phyloP scores from a whole-genome alignment of 2,113 vertebrate species.

The Bostrychus sinensis region DNA sequence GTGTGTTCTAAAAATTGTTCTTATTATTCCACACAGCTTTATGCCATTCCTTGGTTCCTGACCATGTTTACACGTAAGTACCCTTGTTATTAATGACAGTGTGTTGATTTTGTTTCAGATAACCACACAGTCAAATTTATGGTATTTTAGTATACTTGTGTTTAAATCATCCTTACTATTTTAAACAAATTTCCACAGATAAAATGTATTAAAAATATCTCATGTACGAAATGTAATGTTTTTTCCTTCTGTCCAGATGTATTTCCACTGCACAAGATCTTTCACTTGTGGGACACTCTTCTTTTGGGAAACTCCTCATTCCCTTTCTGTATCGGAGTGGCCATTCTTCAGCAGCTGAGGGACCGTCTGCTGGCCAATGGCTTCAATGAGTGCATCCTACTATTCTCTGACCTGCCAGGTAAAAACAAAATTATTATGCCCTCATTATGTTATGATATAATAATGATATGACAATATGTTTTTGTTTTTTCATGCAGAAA shows the following conservation, averaged over 20 bases:
- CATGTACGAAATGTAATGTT: too few species aligned
- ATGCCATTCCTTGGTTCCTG: constrained; percentile 12
- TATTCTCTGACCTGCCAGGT: constrained; percentile 99
- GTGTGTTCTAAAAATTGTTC: too few species aligned
- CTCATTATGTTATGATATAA: not conserved
- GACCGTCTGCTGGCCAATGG: constrained; percentile 95
- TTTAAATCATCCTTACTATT: too few species aligned
- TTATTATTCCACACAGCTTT: not conserved
- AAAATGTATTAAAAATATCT: too few species aligned
- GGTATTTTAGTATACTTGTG: too few species aligned
- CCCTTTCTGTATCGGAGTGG: constrained; percentile 96
- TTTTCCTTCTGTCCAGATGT: constrained; percentile 83
- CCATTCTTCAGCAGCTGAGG: constrained; percentile 94
- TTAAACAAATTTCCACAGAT: too few species aligned
- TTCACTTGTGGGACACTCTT: constrained; percentile 97
- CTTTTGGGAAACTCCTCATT: constrained; percentile 97
- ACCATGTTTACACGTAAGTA: constrained; percentile 13
- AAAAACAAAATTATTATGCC: constrained; percentile 10
- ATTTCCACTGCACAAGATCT: constrained; percentile 98
- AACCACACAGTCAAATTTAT: too few species aligned
- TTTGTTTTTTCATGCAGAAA: constrained; percentile 75
- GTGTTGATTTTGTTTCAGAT: too few species aligned
- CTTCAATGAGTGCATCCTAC: constrained; percentile 98
- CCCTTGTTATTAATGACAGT: too few species aligned
- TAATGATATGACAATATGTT: not conserved